Conservation (phyloP, 2,113 vertebrate genomes). For the Cyanistes caeruleus region DNA sequence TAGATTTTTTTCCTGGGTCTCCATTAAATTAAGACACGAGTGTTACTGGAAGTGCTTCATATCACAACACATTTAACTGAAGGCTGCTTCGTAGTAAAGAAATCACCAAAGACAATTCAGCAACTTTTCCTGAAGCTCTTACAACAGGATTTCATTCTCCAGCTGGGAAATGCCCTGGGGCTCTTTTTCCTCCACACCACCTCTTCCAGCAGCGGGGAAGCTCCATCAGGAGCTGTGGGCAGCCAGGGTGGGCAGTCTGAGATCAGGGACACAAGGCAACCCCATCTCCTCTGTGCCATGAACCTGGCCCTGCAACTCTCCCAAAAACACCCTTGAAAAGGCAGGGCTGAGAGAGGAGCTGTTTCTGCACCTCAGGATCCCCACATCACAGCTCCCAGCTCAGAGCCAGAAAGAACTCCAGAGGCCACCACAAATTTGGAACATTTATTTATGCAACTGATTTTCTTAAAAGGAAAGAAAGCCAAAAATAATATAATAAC, state of each 20-base stretch:
- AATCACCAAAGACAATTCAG: conserved; percentile 42
- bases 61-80: conserved; percentile 51
- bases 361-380: not conserved
- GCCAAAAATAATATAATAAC: not conserved
- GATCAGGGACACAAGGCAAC: not conserved
- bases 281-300: not conserved
- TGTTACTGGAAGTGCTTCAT: conserved; percentile 62
- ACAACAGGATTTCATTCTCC: not conserved
- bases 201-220: not conserved
- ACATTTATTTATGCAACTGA: conserved; percentile 65
- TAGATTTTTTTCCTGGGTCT: conserved; percentile 28
- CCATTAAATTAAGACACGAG: conserved; percentile 62
- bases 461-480: conserved; percentile 54
- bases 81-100: conserved; percentile 23
- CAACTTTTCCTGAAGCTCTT: not conserved
- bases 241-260: not conserved
- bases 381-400: not conserved
- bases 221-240: not conserved
- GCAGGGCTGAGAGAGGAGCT: rapidly evolving
- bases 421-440: conserved; percentile 44
- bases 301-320: not conserved
- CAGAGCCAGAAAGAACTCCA: not conserved
- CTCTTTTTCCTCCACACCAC: not conserved
- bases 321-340: not conserved
- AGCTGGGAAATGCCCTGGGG: not conserved